These are phyloP conservation scores for Gouania willdenowi DNA, from an alignment of 2,797 vertebrate species.

Conservation along the genomic window DNA sequence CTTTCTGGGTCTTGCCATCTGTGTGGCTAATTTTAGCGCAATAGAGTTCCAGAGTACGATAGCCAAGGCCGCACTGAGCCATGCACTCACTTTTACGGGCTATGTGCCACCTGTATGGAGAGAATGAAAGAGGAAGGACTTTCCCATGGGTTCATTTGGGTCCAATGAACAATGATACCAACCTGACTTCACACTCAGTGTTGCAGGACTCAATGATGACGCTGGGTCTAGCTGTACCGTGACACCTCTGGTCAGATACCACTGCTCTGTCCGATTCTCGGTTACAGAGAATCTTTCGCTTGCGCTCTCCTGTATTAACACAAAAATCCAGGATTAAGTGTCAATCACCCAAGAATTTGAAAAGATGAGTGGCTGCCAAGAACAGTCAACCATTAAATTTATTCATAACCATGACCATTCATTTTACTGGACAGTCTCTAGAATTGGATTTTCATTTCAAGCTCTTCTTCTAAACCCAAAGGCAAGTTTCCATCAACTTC, in stretches of 20 bases:
- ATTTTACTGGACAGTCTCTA: too few relatives aligned
- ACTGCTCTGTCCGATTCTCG: slow-evolving; percentile 89
- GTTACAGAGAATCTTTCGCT: slow-evolving; percentile 86
- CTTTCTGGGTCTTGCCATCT: slow-evolving; percentile 87
- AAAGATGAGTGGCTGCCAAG: too few relatives aligned
- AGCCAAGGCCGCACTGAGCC: slow-evolving; percentile 88
- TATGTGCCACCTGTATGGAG: slow-evolving; percentile 83
- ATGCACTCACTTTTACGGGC: slow-evolving; percentile 90
- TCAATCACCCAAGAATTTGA: neutral
- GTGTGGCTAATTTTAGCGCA: slow-evolving; percentile 85
- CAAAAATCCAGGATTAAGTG: neutral
- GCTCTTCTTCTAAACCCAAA: too few relatives aligned
- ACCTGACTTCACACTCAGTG: slow-evolving; percentile 96
- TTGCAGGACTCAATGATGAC: slow-evolving; percentile 85
- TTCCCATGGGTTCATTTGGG: neutral
- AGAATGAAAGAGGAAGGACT: neutral
- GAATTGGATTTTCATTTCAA: too few relatives aligned
- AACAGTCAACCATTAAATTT: too few relatives aligned
- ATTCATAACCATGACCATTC: too few relatives aligned
- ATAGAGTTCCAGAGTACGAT: slow-evolving; percentile 87
- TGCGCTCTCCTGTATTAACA: slow-evolving; percentile 82
- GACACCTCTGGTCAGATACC: slow-evolving; percentile 95
- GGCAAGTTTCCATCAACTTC: too few relatives aligned
- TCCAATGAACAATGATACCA: slow-evolving; percentile 5
- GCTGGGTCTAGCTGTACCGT: slow-evolving; percentile 79